Base-by-base conservation (phyloP, 2,888 invertebrate genomes). In the Lycophotia porphyrea region DNA sequence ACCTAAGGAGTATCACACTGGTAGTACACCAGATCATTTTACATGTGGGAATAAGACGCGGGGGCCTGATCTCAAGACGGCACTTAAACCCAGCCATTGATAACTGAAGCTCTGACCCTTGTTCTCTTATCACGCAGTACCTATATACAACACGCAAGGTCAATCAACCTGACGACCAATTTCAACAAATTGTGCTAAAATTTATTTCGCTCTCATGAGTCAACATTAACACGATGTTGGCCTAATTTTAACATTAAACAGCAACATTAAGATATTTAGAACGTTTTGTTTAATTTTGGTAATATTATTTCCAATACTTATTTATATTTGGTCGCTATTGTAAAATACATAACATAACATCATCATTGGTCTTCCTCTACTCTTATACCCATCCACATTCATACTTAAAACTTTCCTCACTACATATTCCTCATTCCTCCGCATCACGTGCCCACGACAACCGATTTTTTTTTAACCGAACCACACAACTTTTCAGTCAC, bases 1-100 rank as follows among this genome's bases (percentile, higher is more conserved):
- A 82, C 84, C 76, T 5, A 15, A n/a, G 61, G 44, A 83, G 81
- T 85, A 84, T 76, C 75, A 82, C 71, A 85, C 77, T 71, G 80
- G 76, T 74, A 71, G 67, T 61, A 67, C 58, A 52, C 58, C 87
- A 88, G 90, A 91, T 91, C 90, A 86, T 87, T 90, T 91, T 90
- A 91, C 91, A 90, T 91, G 92, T 92, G 92, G 91, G 91, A 91
- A 91, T 87, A 87, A 88, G 84, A 87, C 71, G 82, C 86, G 85
- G 87, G 89, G 85, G 82, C 77, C 61, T 81, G 82, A 84, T 87
- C 88, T 88, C 88, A 88, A 88, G 88, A 78, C 85, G 85, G 86
- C 89, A 91, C 90, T 92, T 90, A 75, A 78, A 79, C 72, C 49
- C 76, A 82, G 68, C 82, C 84, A 88, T 91, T 90, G 90, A 90